These are phyloP conservation scores for Drosophila sturtevanti DNA, from an alignment of 1,140 invertebrate genomes.

Conservation along the genomic window DNA sequence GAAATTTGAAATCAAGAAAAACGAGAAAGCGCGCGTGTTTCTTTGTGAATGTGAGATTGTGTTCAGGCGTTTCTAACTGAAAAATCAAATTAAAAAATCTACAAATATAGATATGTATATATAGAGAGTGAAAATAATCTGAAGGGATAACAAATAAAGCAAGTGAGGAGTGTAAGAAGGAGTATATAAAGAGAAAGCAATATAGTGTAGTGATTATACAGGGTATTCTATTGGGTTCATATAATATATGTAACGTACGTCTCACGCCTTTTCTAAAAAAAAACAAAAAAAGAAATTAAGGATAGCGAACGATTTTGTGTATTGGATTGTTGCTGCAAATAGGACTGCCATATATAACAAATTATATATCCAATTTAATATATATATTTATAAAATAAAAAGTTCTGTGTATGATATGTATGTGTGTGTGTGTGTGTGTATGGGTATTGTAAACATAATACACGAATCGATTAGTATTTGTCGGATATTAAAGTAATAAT, in stretches of 20 bases:
- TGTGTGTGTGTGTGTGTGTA: constrained; percentile 35
- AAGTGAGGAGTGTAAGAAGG: neutral
- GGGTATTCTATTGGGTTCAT: neutral
- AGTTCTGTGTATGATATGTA: constrained; percentile 20
- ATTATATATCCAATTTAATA: constrained; percentile 30
- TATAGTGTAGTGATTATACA: too few species aligned
- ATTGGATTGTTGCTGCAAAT: constrained; percentile 13
- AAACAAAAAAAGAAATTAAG: too few species aligned
- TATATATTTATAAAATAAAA: neutral
- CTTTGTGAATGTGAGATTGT: constrained; percentile 29
- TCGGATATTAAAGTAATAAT: constrained; percentile 47
- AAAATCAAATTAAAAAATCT: constrained; percentile 37
- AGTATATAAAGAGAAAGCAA: neutral
- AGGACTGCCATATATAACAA: constrained; percentile 41
- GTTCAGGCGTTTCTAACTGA: constrained; percentile 37
- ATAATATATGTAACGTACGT: neutral
- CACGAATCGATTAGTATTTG: constrained; percentile 82
- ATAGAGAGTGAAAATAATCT: neutral
- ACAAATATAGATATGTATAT: constrained; percentile 46
- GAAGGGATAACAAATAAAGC: constrained; percentile 6
- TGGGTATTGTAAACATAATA: constrained; percentile 66
- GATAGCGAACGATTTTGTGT: too few species aligned
- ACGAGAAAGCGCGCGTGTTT: constrained; percentile 12
- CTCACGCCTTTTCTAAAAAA: neutral
- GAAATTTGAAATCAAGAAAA: neutral